These are phyloP conservation scores for Gasterosteus nipponicus DNA, from an alignment of 2,113 vertebrate species.

Conservation along the genomic window DNA sequence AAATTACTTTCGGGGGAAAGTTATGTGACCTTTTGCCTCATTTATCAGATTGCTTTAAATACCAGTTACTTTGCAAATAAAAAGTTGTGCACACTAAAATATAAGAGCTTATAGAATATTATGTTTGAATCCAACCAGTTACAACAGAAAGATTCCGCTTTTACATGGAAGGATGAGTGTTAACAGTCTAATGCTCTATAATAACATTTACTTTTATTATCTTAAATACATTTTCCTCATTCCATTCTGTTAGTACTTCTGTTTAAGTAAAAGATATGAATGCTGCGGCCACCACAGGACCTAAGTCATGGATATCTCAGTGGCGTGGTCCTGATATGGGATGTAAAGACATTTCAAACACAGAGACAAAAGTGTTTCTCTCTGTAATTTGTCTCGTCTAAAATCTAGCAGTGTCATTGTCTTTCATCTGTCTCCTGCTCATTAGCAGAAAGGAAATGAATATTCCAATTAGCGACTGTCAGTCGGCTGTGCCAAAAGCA, in stretches of 20 bases:
- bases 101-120: not conserved
- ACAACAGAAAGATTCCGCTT: too few relatives aligned
- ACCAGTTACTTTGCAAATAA: not conserved
- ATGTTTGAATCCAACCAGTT: not conserved
- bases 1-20: not conserved
- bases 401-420: not conserved
- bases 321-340: not conserved
- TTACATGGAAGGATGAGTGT: not conserved
- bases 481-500: constrained; percentile 28
- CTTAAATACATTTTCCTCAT: not conserved
- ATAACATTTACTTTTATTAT: not conserved
- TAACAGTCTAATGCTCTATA: not conserved
- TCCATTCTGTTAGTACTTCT: not conserved
- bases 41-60: not conserved
- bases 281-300: not conserved
- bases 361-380: not conserved
- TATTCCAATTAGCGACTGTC: constrained; percentile 49
- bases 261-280: not conserved
- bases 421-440: constrained; percentile 29
- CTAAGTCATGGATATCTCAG: not conserved
- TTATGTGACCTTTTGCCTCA: not conserved
- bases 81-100: not conserved
- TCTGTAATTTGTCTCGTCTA: not conserved
- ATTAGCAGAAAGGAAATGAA: constrained; percentile 48
- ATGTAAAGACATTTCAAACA: not conserved